Evolutionary conservation across 2,888 invertebrate species (phyloP).

Genomic region (Acleris literana): DNA sequence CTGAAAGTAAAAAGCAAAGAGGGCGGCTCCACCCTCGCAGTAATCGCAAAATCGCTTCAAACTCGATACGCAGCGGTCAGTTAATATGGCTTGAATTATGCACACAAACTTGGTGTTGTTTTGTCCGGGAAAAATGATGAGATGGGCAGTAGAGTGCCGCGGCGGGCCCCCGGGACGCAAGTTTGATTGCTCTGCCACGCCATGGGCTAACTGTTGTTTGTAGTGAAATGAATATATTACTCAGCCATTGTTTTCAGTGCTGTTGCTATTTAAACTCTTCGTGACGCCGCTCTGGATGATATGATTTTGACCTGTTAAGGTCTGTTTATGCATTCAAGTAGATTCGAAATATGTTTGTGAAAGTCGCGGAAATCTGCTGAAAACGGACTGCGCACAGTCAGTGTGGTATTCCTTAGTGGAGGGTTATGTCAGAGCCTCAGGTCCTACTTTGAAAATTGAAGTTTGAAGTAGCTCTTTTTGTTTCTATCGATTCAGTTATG

Average conservation of each 20-base stretch:
- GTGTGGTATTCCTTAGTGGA: too few species aligned
- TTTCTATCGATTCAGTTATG: too few species aligned
- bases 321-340: too few species aligned
- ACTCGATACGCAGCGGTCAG: conserved; percentile 70
- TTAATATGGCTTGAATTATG: conserved; percentile 71
- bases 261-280: conserved; percentile 8
- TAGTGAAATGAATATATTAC: conserved; percentile 73
- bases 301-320: too few species aligned
- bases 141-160: conserved; percentile 63
- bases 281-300: too few species aligned
- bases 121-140: conserved; percentile 78
- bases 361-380: too few species aligned
- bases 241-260: conserved; percentile 50
- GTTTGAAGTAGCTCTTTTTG: too few species aligned
- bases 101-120: conserved; percentile 69
- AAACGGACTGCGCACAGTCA: too few species aligned
- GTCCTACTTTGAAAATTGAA: too few species aligned
- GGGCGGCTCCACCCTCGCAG: conserved; percentile 1
- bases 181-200: conserved; percentile 77
- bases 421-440: too few species aligned
- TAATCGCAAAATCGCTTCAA: conserved; percentile 63
- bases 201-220: conserved; percentile 72
- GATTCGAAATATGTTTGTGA: too few species aligned
- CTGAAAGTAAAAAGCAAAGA: too few species aligned
- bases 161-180: conserved; percentile 66